Evolutionary conservation across 30 jellyfish, hydroid and myxozoan species (phyloP).

Genomic region (Calvadosia cruxmelitensis): DNA sequence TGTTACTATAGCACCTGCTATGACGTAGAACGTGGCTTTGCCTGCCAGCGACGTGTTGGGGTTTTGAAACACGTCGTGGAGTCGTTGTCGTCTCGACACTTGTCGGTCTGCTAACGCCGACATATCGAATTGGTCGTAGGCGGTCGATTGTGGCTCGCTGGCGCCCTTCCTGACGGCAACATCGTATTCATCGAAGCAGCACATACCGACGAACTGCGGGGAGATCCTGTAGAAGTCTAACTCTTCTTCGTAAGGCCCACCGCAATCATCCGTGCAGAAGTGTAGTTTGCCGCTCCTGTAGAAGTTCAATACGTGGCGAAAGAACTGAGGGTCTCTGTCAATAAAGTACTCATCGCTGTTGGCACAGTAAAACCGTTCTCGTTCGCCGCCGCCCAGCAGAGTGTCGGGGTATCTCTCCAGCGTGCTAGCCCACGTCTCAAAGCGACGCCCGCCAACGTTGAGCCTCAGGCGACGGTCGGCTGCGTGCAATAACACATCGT

Average conservation of each 20-base stretch:
- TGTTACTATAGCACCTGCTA: conserved; percentile 51
- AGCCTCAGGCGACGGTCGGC: conserved; percentile 40
- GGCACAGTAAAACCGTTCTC: conserved; percentile 27
- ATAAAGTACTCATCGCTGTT: conserved; percentile 35
- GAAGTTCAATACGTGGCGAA: conserved; percentile 57
- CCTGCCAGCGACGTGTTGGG: conserved; percentile 40
- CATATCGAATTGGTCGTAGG: neutral
- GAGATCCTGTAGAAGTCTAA: conserved; percentile 42
- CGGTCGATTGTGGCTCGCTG: conserved; percentile 3
- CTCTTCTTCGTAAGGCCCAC: conserved; percentile 66
- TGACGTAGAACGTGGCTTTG: conserved; percentile 35
- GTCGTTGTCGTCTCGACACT: conserved; percentile 19
- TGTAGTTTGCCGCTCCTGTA: conserved; percentile 56
- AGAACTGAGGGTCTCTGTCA: conserved; percentile 66
- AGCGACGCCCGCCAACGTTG: conserved; percentile 60
- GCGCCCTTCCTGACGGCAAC: neutral
- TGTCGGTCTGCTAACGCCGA: conserved; percentile 1
- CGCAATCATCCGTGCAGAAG: conserved; percentile 51
- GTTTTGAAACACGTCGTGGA: conserved; percentile 29
- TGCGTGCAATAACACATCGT: conserved; percentile 5
- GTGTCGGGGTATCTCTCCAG: conserved; percentile 46
- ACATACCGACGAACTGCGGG: conserved; percentile 32
- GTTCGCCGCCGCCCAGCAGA: conserved; percentile 51
- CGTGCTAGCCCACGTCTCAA: conserved; percentile 73
- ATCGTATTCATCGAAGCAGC: conserved; percentile 62